phyloP scores from a whole-genome alignment of 2,888 invertebrate genomes.

The Hedya salicella region DNA sequence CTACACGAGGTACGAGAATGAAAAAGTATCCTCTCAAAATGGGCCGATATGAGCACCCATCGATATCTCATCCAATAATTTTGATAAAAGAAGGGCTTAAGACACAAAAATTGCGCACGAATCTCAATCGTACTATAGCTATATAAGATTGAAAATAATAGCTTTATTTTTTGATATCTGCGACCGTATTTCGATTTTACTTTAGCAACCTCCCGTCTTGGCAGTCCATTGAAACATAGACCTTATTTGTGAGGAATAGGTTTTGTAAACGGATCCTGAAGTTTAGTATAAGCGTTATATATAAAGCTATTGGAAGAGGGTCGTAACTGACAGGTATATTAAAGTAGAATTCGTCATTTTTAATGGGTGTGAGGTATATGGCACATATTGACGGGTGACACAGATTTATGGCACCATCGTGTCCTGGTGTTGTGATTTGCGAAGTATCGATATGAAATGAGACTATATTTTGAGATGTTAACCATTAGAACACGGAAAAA shows the following conservation, averaged over 20 bases:
- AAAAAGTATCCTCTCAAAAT: not conserved
- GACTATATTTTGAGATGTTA: not conserved
- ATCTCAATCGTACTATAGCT: not conserved
- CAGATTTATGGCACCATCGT: conserved; percentile 34
- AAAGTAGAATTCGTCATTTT: not conserved
- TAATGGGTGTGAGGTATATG: not conserved
- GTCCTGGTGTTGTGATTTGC: conserved; percentile 29
- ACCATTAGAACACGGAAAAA: too few relatives aligned
- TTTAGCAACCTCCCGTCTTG: conserved; percentile 7
- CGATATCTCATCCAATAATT: conserved; percentile 22
- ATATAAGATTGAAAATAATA: not conserved
- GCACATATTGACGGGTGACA: conserved; percentile 34
- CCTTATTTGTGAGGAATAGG: not conserved
- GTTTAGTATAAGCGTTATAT: conserved; percentile 1
- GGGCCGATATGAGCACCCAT: conserved; percentile 16
- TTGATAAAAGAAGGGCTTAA: not conserved
- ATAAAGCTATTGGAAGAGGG: not conserved
- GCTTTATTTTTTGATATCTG: not conserved
- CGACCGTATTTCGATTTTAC: conserved; percentile 1
- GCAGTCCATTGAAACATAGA: not conserved
- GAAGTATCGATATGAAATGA: conserved; percentile 8
- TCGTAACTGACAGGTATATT: not conserved
- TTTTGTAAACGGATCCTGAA: not conserved
- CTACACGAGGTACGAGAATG: not conserved
- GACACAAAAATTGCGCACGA: not conserved